Evolutionary conservation across 2,797 vertebrate species (phyloP), one percentile per base, ranked within the genome.

Genomic region (Novumbra hubbsi): DNA sequence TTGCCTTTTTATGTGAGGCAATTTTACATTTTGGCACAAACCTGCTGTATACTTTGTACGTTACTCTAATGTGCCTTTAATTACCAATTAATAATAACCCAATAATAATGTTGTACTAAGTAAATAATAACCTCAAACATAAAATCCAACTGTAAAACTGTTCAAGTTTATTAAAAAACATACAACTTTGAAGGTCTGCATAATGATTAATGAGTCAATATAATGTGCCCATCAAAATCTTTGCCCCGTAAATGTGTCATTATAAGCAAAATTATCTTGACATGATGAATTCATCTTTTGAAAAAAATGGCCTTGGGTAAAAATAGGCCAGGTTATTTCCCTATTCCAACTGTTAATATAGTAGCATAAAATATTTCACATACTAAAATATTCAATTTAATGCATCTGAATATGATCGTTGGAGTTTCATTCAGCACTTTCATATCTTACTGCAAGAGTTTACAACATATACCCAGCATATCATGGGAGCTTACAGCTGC

Each of bases 61-160:
- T 60, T 4, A 27, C 21, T 27, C 41, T 76, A 71, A 64, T 66
- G 15, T 70, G 24, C 21, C 52, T 55, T 19, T 55, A 55, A 55
- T 55, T n/a, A 24, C 55, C 55, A n/a, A 67, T 11, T 45, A 11
- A 45, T 12, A 14, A 45, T 45, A 12, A 45, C 12, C 12, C 41
- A 14, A 14, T 45, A 45, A 76, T 77, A 80, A 80, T 70, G 45
- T 73, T 76, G 74, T 76, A 73, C 74, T 48, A 76, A 78, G 34
- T 30, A 7, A 70, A 78, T 17, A 79, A 50, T 16, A 19, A 50
- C 45, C 63, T 32, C 28, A 71, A 50, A 63, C 38, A 1, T 34
- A 17, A 12, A 50, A 49, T 2, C 24, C 6, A 81, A 78, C 24
- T n/a, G 19, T 38, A 48, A 68, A 45, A 52, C 17, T 32, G 28